These are phyloP conservation scores for Sminthurides bifidus DNA, from an alignment of 1,140 invertebrate species.

Conservation along the genomic window DNA sequence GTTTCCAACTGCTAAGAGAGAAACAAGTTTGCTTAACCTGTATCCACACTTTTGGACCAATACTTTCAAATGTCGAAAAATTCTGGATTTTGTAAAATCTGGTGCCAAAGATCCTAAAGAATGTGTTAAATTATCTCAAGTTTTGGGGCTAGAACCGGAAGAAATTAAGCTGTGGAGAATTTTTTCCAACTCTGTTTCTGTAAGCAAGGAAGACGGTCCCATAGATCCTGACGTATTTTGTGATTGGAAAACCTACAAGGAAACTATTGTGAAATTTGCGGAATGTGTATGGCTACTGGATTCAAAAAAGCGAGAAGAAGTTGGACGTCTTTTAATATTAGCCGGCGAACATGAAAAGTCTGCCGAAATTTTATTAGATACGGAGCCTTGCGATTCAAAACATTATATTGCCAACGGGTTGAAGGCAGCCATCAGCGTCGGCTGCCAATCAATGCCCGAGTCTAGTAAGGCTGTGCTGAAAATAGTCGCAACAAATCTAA, in stretches of 20 bases:
- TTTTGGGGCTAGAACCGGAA: conserved; percentile 1
- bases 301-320: conserved; percentile 24
- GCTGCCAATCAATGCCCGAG: conserved; percentile 21
- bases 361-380: conserved; percentile 29
- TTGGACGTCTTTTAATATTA: conserved; percentile 19
- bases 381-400: conserved; percentile 20
- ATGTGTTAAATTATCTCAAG: not conserved
- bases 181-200: conserved; percentile 2
- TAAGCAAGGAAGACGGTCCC: not conserved
- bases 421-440: conserved; percentile 23
- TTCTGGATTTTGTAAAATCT: not conserved
- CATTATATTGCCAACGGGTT: conserved; percentile 26
- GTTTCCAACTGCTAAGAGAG: not conserved
- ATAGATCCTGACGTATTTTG: conserved; percentile 10
- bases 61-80: not conserved
- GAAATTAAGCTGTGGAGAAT: conserved; percentile 18
- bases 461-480: conserved; percentile 29
- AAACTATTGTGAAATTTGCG: conserved; percentile 24
- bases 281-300: conserved; percentile 25
- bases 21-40: not conserved
- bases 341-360: conserved; percentile 24
- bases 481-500: conserved; percentile 28
- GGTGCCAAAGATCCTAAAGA: not conserved
- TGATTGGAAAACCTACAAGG: conserved; percentile 17
- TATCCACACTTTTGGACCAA: not conserved